These are phyloP conservation scores for Holothuria glaberrima DNA, from an alignment of 35 echinoderm and acorn worm genomes.

Conservation along the genomic window DNA sequence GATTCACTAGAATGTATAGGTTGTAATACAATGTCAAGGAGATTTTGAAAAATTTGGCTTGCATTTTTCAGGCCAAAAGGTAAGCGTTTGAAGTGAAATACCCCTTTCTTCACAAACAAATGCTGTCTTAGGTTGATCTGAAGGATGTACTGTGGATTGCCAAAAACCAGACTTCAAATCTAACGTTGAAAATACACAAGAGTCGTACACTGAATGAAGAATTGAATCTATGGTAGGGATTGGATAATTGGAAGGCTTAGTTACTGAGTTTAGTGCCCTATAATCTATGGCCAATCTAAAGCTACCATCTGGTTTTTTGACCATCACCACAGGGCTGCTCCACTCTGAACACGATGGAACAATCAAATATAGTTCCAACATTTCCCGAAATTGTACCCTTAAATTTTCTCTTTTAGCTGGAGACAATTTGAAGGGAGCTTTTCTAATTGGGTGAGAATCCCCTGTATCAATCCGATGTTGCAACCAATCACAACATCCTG, in stretches of 20 bases:
- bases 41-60: too few species aligned
- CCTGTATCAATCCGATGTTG: background rate
- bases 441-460: constrained; percentile 13
- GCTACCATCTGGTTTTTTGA: background rate
- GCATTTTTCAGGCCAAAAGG: too few species aligned
- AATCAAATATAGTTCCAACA: background rate
- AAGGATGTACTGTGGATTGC: background rate
- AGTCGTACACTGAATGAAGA: background rate
- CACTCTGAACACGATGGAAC: background rate
- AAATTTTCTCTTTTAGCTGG: constrained; percentile 14
- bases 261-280: background rate
- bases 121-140: background rate
- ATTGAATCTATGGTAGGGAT: background rate
- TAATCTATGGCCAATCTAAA: constrained; percentile 5
- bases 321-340: constrained; percentile 7
- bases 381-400: background rate
- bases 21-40: too few species aligned
- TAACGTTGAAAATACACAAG: too few species aligned
- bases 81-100: background rate
- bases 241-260: background rate
- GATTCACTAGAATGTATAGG: background rate
- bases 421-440: background rate
- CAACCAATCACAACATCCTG: constrained; percentile 1
- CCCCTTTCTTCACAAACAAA: background rate
- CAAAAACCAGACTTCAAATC: too few species aligned